Conservation (phyloP, 2,888 invertebrate genomes). For the Parnassius apollo region DNA sequence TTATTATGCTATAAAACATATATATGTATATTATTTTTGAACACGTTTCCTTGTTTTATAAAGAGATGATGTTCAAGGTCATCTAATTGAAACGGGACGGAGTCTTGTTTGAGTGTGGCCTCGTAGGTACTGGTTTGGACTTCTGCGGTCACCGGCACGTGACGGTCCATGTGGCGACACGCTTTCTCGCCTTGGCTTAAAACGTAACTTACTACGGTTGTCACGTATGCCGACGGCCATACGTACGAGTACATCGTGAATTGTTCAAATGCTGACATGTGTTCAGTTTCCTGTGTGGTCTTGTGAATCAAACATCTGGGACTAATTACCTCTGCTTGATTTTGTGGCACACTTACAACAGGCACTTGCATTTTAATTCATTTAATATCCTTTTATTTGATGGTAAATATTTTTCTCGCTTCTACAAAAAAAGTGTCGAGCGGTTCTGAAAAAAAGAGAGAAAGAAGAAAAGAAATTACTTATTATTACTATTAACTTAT, state of each 20-base stretch:
- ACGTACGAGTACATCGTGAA: constrained; percentile 4
- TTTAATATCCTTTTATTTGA: no score
- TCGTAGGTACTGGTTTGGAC: constrained; percentile 14
- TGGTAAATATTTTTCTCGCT: no score
- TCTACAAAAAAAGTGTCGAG: no score
- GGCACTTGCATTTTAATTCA: no score
- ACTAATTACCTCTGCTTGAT: constrained; percentile 6
- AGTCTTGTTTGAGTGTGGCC: constrained; percentile 4
- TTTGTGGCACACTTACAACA: neutral
- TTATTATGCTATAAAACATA: no score
- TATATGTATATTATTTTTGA: neutral
- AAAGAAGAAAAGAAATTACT: no score
- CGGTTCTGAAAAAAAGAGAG: no score
- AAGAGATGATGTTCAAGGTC: constrained; percentile 9
- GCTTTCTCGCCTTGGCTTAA: constrained; percentile 33
- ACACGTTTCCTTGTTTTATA: neutral
- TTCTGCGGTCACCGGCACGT: constrained; percentile 14
- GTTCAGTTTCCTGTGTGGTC: constrained; percentile 3
- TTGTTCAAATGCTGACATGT: constrained; percentile 1
- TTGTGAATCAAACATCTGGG: constrained; percentile 1
- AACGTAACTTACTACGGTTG: constrained; percentile 26
- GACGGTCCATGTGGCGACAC: constrained; percentile 30
- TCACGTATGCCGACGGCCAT: constrained; percentile 26
- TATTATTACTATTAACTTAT: no score
- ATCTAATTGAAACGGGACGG: constrained; percentile 9